These are phyloP conservation scores for Nephrotoma flavescens DNA, from an alignment of 2,888 invertebrate species.

Conservation along the genomic window DNA sequence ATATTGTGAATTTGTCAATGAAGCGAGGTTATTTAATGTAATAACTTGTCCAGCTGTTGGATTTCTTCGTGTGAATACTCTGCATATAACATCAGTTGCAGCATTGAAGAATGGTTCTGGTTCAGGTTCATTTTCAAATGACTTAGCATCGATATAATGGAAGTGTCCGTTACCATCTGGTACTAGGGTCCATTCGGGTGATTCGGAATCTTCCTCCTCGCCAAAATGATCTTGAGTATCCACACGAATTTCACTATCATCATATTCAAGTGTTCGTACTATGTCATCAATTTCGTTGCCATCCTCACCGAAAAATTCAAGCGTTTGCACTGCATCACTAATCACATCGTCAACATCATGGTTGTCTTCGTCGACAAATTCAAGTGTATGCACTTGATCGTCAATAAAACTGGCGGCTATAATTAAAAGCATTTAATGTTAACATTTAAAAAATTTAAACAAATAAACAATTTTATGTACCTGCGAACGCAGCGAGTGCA, in stretches of 20 bases:
- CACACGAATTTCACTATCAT: background rate
- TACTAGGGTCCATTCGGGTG: background rate
- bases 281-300: background rate
- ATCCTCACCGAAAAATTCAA: too few relatives aligned
- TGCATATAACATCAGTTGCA: background rate
- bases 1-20: background rate
- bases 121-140: background rate
- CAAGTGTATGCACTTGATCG: background rate
- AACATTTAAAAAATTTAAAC: background rate
- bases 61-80: background rate
- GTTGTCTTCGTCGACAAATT: background rate
- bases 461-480: background rate
- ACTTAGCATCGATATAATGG: conserved; percentile 1
- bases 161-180: background rate
- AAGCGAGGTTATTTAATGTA: background rate
- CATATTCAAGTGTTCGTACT: background rate
- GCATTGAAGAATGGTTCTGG: background rate
- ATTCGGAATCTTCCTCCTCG: background rate
- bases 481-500: background rate
- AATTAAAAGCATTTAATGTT: background rate
- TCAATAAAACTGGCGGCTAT: background rate
- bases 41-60: conserved; percentile 5
- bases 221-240: background rate
- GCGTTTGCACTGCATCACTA: too few relatives aligned
- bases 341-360: background rate